Conservation (phyloP, 2,113 vertebrate genomes). For the Etheostoma cragini region DNA sequence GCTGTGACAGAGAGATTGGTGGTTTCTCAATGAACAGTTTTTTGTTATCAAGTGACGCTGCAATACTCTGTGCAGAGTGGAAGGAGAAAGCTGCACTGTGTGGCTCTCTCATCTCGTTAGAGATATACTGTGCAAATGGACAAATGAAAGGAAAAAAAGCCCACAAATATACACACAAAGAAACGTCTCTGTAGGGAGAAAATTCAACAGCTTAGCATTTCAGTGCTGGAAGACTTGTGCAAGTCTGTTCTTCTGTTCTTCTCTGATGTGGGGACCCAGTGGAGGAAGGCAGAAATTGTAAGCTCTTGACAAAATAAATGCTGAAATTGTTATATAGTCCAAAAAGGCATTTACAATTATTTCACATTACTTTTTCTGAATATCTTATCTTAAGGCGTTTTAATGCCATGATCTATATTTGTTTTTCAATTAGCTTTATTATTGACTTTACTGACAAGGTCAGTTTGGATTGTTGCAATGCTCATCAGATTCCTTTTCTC, state of each 20-base stretch:
- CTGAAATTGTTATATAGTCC: background rate
- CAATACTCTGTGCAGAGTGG: conserved; percentile 53
- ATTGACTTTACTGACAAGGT: conserved; percentile 24
- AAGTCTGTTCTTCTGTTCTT: conserved; percentile 1
- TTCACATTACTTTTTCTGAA: conserved; percentile 9
- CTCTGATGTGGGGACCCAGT: background rate
- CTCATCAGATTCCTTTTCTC: conserved; percentile 14
- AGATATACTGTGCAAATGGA: conserved; percentile 20
- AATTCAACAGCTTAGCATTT: conserved; percentile 35
- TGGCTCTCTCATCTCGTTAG: conserved; percentile 47
- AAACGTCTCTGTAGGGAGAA: conserved; percentile 26
- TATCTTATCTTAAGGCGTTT: background rate
- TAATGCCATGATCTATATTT: background rate
- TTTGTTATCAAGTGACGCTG: conserved; percentile 54
- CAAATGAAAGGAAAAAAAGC: conserved; percentile 15
- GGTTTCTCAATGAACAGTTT: conserved; percentile 43
- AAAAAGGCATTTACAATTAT: conserved; percentile 1
- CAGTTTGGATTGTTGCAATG: background rate
- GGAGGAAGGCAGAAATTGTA: background rate
- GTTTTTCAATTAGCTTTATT: background rate
- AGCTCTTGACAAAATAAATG: background rate
- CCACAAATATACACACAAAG: conserved; percentile 7
- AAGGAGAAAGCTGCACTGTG: conserved; percentile 56
- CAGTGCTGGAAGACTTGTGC: background rate
- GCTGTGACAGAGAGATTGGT: conserved; percentile 5